These are phyloP conservation scores for Philopedon plagiatum DNA, from an alignment of 2,888 invertebrate genomes.

Conservation along the genomic window DNA sequence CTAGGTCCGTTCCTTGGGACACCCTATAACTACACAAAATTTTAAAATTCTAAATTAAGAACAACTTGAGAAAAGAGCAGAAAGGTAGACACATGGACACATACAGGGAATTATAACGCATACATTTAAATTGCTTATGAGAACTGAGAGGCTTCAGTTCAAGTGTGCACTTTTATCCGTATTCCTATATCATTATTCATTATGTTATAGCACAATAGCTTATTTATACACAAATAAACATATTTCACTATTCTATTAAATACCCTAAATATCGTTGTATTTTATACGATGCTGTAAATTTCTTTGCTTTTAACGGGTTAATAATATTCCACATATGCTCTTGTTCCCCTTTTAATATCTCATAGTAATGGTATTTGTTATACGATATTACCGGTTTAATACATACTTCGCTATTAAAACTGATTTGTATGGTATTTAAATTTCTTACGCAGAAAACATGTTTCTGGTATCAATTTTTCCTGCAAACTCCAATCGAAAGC, in stretches of 20 bases:
- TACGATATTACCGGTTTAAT: neutral
- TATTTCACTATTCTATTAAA: neutral
- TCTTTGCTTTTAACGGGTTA: neutral
- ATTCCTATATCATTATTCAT: no score
- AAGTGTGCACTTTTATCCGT: no score
- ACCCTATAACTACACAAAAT: no score
- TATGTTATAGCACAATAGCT: no score
- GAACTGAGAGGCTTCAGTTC: no score
- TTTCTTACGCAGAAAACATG: constrained; percentile 1
- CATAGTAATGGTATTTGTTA: neutral
- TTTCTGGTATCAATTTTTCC: neutral
- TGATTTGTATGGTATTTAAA: neutral
- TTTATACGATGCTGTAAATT: neutral
- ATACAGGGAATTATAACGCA: no score
- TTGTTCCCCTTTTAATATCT: neutral
- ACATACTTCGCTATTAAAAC: neutral
- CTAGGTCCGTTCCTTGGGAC: no score
- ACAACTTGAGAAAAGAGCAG: no score
- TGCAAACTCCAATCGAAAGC: neutral
- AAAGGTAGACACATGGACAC: no score
- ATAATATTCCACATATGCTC: neutral
- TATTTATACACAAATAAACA: no score
- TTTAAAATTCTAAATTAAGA: no score
- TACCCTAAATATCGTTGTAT: neutral
- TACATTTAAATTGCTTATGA: no score